Evolutionary conservation across 2,113 vertebrate genomes (phyloP).

Genomic region (Bambusicola thoracicus): DNA sequence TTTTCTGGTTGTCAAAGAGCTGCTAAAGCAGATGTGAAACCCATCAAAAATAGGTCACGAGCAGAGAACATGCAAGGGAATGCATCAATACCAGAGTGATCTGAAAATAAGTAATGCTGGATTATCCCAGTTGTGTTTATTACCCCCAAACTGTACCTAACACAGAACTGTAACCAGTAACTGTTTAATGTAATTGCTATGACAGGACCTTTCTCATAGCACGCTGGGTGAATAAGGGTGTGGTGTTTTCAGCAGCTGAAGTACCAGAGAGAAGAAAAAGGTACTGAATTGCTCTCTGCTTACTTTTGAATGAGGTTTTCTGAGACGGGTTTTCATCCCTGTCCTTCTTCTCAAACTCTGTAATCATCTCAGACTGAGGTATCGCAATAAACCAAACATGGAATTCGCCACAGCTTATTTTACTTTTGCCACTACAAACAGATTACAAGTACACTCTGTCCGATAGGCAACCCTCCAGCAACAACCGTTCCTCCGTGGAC

Average conservation of each 20-base stretch:
- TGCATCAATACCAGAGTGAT: constrained; percentile 12
- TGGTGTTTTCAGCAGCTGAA: neutral
- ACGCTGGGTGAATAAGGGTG: neutral
- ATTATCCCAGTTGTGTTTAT: neutral
- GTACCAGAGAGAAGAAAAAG: neutral
- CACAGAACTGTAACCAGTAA: neutral
- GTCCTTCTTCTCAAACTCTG: neutral
- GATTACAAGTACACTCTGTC: neutral
- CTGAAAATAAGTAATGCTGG: constrained; percentile 28
- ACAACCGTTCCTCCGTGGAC: neutral
- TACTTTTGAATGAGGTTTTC: neutral
- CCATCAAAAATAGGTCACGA: constrained; percentile 59
- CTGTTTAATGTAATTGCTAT: accelerated
- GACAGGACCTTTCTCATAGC: neutral
- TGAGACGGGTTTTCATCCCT: neutral
- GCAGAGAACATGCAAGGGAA: constrained; percentile 52
- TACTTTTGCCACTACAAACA: constrained; percentile 12
- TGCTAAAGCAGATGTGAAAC: constrained; percentile 68
- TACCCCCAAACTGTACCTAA: neutral
- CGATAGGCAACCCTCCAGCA: neutral
- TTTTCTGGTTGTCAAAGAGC: constrained; percentile 68
- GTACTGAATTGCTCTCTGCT: neutral
- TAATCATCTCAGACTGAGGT: constrained; percentile 4
- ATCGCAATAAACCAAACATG: neutral
- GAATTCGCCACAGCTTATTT: neutral